Conservation (phyloP, 37 sponge, comb jelly and placozoan genomes). For the Geodia barretti region DNA sequence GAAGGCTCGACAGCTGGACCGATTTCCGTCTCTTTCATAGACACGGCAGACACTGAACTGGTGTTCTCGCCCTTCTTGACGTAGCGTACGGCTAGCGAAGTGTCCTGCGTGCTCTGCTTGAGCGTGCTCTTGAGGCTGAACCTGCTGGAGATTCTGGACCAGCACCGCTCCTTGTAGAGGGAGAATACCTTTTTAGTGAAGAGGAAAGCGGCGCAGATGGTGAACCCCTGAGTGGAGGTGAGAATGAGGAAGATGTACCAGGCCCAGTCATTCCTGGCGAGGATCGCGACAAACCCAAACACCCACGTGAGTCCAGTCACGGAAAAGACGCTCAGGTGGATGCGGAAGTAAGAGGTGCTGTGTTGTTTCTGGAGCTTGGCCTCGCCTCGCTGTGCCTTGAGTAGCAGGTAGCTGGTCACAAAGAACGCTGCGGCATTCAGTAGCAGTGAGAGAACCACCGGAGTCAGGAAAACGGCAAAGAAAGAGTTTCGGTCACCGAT, state of each 20-base stretch:
- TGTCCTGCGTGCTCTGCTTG: not conserved
- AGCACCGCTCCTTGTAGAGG: conserved; percentile 3
- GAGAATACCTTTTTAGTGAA: conserved; percentile 18
- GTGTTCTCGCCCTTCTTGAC: not conserved
- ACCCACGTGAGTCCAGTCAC: conserved; percentile 60
- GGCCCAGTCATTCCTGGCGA: conserved; percentile 23
- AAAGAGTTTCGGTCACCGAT: conserved; percentile 1
- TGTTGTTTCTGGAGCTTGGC: not conserved
- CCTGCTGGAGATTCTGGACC: not conserved
- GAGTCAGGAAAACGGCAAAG: conserved; percentile 16
- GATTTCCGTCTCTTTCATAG: too few relatives aligned
- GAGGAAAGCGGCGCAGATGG: conserved; percentile 30
- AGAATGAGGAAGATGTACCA: conserved; percentile 66
- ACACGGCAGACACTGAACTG: not conserved
- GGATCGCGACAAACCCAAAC: conserved; percentile 59
- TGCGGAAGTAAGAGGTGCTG: conserved; percentile 13
- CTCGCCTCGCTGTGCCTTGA: not conserved
- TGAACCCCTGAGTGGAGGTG: conserved; percentile 55
- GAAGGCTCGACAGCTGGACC: too few relatives aligned
- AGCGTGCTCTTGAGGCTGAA: not conserved
- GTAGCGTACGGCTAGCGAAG: not conserved
- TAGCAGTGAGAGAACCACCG: conserved; percentile 11
- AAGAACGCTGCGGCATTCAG: conserved; percentile 14
- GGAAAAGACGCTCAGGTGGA: conserved; percentile 17
- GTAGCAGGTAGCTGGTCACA: not conserved